These are phyloP conservation scores for Bombus picipes DNA, from an alignment of 1,140 invertebrate genomes.

Conservation along the genomic window DNA sequence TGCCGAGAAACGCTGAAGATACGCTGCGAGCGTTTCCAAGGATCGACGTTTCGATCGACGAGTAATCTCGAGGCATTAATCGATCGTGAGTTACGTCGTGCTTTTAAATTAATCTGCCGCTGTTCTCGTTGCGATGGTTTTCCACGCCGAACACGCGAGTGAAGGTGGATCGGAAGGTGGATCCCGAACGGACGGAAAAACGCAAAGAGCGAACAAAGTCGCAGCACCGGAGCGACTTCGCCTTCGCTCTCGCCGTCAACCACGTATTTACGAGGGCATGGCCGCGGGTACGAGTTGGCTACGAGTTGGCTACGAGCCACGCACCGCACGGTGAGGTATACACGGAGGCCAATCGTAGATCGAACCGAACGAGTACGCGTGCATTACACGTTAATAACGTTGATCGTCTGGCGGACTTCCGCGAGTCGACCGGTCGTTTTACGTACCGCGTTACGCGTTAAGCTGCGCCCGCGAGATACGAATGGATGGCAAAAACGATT, in stretches of 20 bases:
- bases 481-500: conserved; percentile 13
- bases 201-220: neutral
- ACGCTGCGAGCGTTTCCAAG: too few relatives aligned
- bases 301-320: conserved; percentile 55
- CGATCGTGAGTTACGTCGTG: neutral
- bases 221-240: conserved; percentile 36
- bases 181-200: neutral
- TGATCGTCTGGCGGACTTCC: conserved; percentile 14
- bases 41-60: neutral
- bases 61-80: neutral
- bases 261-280: conserved; percentile 63
- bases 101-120: neutral
- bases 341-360: conserved; percentile 20
- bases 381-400: conserved; percentile 31
- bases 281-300: conserved; percentile 50
- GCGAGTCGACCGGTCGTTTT: conserved; percentile 10
- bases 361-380: conserved; percentile 14
- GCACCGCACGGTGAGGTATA: conserved; percentile 42
- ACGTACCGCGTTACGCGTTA: conserved; percentile 29
- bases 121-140: too few relatives aligned
- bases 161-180: too few relatives aligned
- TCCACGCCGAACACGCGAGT: too few relatives aligned
- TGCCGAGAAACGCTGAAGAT: too few relatives aligned
- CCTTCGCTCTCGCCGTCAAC: conserved; percentile 25
- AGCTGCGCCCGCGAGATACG: neutral